Evolutionary conservation across 2,888 invertebrate species (phyloP), one percentile per base, ranked within the genome.

Genomic region (Stenoptilia bipunctidactyla): DNA sequence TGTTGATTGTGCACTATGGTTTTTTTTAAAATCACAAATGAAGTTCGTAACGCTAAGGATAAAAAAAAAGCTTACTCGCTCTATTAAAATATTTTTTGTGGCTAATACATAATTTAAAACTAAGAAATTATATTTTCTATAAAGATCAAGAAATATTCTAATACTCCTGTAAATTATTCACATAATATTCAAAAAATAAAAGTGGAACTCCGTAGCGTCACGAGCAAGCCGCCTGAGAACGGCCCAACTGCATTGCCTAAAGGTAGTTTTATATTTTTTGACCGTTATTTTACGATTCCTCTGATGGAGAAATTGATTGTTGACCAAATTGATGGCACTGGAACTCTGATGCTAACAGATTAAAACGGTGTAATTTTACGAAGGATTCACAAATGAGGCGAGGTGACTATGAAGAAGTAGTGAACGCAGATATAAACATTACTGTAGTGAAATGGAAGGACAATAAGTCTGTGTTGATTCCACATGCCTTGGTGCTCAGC

Each of bases 371-470:
- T 40, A 36, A 35, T 27, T 52, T 54, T 41, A 47, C 48, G 36
- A 50, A 49, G 41, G 51, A 61, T 41, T 43, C 39, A 12, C 40
- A 36, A 12, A 49, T 54, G 48, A 41, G 35, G 4, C 41, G 47
- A 34, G 53, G 54, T 34, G 49, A 54, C 15, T 47, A 51, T 13
- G 56, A 56, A 13, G 45, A 37, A 36, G 42, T 52, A 10, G 42
- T 46, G 13, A 46, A 51, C 15, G 41, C 44, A 2, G 54, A 55
- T 37, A 45, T 41, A 6, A 53, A 49, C 41, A 20, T 55, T 10
- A 47, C 52, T 30, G 40, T 53, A 0, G 46, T 55, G 3, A 58
- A 60, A 45, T 62, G 58, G 59, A 56, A 49, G 40, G 58, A 61
- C 37, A 53, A 41, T 12, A 55, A 53, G 46, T 33, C 48, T 13